Percentiles rank a stretch among this genome's conserved stretches.
phyloP scores from a whole-genome alignment of 1,140 invertebrate genomes.

The Anastrepha obliqua region DNA sequence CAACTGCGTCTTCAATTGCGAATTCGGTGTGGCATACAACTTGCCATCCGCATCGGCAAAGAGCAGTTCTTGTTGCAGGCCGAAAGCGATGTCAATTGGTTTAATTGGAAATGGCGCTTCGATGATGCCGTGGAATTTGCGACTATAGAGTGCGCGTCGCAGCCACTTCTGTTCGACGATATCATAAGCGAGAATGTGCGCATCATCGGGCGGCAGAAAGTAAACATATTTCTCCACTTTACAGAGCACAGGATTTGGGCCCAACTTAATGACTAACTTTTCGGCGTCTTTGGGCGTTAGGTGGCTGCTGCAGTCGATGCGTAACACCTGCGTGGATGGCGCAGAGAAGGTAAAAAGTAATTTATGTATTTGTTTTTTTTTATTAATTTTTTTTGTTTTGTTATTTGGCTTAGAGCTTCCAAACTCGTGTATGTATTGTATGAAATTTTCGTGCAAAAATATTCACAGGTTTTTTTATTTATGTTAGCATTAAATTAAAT shows the following conservation, averaged over 20 bases:
- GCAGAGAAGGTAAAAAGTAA: neutral
- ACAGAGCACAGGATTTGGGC: constrained; percentile 63
- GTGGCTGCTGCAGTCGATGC: constrained; percentile 66
- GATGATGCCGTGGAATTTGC: constrained; percentile 64
- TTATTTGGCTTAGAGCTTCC: too few relatives aligned
- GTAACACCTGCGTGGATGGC: constrained; percentile 60
- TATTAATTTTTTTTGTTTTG: neutral
- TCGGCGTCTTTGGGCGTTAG: constrained; percentile 58
- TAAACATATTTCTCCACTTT: constrained; percentile 67
- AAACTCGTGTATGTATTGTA: too few relatives aligned
- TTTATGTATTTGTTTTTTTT: neutral
- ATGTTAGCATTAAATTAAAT: too few relatives aligned
- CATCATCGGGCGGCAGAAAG: constrained; percentile 61
- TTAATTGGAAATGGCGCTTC: constrained; percentile 64
- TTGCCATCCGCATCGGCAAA: constrained; percentile 65
- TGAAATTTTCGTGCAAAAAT: too few relatives aligned
- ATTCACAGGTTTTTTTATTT: too few relatives aligned
- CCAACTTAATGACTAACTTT: constrained; percentile 64
- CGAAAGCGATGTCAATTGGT: constrained; percentile 64
- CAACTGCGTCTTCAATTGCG: constrained; percentile 56
- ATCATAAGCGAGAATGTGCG: constrained; percentile 68
- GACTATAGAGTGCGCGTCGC: constrained; percentile 58
- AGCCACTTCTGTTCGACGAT: constrained; percentile 70
- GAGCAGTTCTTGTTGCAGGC: constrained; percentile 62
- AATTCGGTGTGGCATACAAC: constrained; percentile 58